A percentile compares a stretch with the other conserved stretches of the same genome.
These are phyloP conservation scores for Procambarus clarkii DNA, from an alignment of 1,140 invertebrate genomes.

Conservation along the genomic window DNA sequence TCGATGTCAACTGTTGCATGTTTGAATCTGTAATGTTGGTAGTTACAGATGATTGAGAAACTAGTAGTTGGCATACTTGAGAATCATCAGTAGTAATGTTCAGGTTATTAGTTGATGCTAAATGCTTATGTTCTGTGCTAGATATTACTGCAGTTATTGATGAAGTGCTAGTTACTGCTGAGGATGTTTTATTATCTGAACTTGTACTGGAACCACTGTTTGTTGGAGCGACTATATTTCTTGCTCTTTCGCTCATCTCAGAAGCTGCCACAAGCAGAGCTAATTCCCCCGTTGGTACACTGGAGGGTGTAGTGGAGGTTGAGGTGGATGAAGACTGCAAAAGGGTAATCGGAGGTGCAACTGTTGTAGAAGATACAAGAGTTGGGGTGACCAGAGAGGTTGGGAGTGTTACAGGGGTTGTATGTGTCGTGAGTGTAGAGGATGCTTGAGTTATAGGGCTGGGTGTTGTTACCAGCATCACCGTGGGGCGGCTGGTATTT, in stretches of 20 bases:
- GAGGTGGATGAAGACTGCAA: background rate
- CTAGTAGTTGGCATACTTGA: background rate
- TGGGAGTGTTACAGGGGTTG: slow-evolving; percentile 1
- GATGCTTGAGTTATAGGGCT: background rate
- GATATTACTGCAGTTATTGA: background rate
- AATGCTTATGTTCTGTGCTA: background rate
- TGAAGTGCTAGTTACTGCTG: background rate
- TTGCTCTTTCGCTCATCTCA: slow-evolving; percentile 62
- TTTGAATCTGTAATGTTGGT: background rate
- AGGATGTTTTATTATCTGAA: background rate
- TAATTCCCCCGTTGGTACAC: slow-evolving; percentile 51
- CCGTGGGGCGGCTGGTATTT: slow-evolving; percentile 18
- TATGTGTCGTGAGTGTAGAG: background rate
- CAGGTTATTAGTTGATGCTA: background rate
- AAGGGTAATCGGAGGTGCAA: background rate
- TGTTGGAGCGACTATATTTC: slow-evolving; percentile 13
- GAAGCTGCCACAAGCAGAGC: slow-evolving; percentile 52
- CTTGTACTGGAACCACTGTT: background rate
- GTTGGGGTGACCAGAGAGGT: background rate
- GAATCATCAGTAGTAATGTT: background rate
- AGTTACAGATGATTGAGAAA: background rate
- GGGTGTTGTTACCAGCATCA: slow-evolving; percentile 42
- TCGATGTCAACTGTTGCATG: background rate
- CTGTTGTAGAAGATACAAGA: background rate
- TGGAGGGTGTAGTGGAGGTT: background rate